These are phyloP conservation scores for Ceyx cyanopectus DNA, from an alignment of 2,113 vertebrate species.

Conservation along the genomic window DNA sequence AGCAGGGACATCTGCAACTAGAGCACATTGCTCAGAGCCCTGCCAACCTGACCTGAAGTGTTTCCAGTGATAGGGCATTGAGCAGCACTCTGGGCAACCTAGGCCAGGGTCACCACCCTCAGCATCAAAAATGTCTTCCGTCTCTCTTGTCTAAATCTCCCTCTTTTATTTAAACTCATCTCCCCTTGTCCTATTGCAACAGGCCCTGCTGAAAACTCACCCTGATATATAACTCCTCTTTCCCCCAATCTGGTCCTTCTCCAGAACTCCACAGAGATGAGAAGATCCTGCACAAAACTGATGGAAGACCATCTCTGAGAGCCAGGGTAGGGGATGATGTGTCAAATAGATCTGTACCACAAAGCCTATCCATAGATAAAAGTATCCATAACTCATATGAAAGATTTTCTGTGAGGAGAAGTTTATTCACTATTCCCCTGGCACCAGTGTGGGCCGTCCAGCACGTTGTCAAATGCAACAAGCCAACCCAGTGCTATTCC, in stretches of 20 bases:
- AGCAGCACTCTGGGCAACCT: not conserved
- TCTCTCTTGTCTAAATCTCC: not conserved
- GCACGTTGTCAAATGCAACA: not conserved
- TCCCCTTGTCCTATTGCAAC: not conserved
- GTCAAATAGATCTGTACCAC: accelerated
- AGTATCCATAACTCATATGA: accelerated
- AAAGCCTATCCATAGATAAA: not conserved
- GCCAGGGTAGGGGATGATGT: too few relatives aligned
- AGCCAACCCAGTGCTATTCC: not conserved
- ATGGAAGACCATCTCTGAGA: accelerated
- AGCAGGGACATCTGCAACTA: not conserved
- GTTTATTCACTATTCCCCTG: not conserved
- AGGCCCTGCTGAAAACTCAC: not conserved
- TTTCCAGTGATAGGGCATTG: not conserved
- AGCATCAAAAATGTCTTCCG: not conserved
- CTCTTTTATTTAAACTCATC: not conserved
- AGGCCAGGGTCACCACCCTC: not conserved
- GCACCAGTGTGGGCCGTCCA: not conserved
- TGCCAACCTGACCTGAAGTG: not conserved
- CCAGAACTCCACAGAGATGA: not conserved
- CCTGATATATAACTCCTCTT: accelerated
- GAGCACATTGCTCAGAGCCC: not conserved
- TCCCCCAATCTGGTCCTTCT: not conserved
- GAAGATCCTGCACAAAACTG: accelerated
- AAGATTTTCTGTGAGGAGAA: not conserved